Base-by-base conservation (phyloP, 37 sponge, comb jelly and placozoan species). In the Tethya wilhelma region DNA sequence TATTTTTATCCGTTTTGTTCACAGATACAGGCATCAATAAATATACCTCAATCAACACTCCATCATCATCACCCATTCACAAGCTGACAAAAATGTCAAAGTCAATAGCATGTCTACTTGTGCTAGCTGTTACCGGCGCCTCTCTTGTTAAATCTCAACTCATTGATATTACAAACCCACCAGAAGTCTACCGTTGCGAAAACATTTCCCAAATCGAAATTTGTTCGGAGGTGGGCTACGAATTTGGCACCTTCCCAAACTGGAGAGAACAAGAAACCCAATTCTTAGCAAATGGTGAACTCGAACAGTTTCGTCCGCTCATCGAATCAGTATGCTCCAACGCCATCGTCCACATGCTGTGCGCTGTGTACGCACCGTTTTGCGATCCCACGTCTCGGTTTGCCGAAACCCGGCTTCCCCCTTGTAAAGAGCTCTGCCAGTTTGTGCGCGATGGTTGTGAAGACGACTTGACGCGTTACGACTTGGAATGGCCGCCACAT, bases 271-370 rank as follows among this genome's bases (percentile, higher is more conserved):
- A 90, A 4, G 17, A 49, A 0, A 84, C 40, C 23, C 90, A 79
- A 33, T 33, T 6, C 3, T 75, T 68, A 2, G 85, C 85, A 26
- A 74, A 74, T 64, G 26, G 11, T 6, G 92, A 92, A 67, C 63
- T 87, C 2, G 26, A 31, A 1, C 69, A 84, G 38, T 92, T 83
- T 69, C 39, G 31, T 19, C 62, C 74, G 23, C 66, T 92, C 23
- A 58, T 83, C 12, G 44, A 41, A 44, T 8, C 38, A 4, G 55
- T 29, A 0, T 93, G 93, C 60, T 93, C 93, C 34, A 69, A 76
- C 38, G 89, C 93, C 60, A 78, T 93, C 44, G 77, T 93, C 28
- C 85, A 85, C 59, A 82, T 88, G 28, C 81, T 93, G 30, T 93
- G 93, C 49, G 33, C 89, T 4, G 71, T 88, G 14, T 93, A 93